Evolutionary conservation across 2,888 invertebrate species (phyloP).

Genomic region (Heteromyza rotundicornis): DNA sequence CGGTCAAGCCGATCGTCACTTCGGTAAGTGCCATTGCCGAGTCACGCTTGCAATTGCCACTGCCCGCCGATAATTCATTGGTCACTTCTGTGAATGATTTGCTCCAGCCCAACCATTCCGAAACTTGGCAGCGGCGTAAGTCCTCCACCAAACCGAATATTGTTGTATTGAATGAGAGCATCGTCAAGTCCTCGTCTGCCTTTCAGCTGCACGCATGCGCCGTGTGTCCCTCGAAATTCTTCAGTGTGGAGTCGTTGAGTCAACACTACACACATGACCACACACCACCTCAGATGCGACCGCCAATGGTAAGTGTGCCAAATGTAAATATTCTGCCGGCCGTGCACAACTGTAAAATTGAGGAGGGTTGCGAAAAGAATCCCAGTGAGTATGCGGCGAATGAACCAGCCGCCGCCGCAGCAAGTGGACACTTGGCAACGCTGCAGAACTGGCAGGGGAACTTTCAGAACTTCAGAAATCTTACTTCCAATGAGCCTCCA

Average conservation of each 20-base stretch:
- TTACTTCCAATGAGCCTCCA: too few relatives aligned
- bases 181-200: constrained; percentile 54
- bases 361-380: neutral
- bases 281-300: constrained; percentile 11
- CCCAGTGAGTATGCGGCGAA: too few relatives aligned
- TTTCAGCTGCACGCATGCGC: constrained; percentile 55
- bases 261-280: constrained; percentile 45
- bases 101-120: constrained; percentile 19
- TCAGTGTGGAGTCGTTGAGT: constrained; percentile 50
- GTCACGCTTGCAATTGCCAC: constrained; percentile 31
- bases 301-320: constrained; percentile 53
- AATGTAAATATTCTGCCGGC: constrained; percentile 11
- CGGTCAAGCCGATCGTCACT: constrained; percentile 51
- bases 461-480: too few relatives aligned
- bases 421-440: too few relatives aligned
- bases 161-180: constrained; percentile 61
- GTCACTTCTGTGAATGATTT: constrained; percentile 33
- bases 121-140: constrained; percentile 6
- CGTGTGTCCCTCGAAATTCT: constrained; percentile 54
- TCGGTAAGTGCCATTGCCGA: constrained; percentile 53
- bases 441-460: too few relatives aligned
- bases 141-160: constrained; percentile 52
- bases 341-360: neutral
- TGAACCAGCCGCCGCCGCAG: too few relatives aligned
- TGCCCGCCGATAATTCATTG: constrained; percentile 7